Evolutionary conservation across 2,888 invertebrate species (phyloP), one percentile per base, ranked within the genome.

Genomic region (Pelosia muscerda): DNA sequence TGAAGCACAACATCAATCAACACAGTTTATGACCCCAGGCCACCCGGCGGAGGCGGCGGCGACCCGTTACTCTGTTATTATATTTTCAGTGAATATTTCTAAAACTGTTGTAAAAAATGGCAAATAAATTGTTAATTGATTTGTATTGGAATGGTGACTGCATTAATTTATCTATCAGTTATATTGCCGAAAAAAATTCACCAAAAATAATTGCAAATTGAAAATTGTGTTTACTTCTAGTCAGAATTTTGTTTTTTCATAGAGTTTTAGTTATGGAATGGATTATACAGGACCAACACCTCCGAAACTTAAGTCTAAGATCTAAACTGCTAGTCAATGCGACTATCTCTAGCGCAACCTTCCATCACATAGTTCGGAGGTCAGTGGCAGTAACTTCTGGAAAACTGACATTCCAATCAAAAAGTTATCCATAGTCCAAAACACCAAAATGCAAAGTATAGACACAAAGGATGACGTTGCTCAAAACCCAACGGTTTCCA

Each of bases 1-100:
- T 76, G 59, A 69, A 70, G 66, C 76, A 70, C 71, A n/a, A 70
- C 69, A 78, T 81, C 74, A 76, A 79, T 81, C 81, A 74, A 56
- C 23, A n/a, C 55, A 26, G 53, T 55, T 73, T 71, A 76, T 66
- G 63, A 69, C 54, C 66, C 60, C 59, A 64, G 42, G 22, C 31
- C 31, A 63, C 31, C 42, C 60, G n/a, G 38, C 31, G 22, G 13
- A 22, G 55, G 26, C 25, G 54, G 34, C 19, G 23, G 23, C 13
- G 63, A 62, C 53, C 79, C 77, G 81, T 79, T 81, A 74, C 56
- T 55, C 59, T 65, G 74, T 76, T 72, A 70, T 74, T 71, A 63
- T 63, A 19, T 54, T 63, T 55, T 25, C 34, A 34, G 31, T 34
- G 23, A 54, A 55, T 23, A 55, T 19, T 55, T 54, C 63, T n/a